Evolutionary conservation across 1,140 invertebrate genomes (phyloP).

Genomic region (Drosophila teissieri): DNA sequence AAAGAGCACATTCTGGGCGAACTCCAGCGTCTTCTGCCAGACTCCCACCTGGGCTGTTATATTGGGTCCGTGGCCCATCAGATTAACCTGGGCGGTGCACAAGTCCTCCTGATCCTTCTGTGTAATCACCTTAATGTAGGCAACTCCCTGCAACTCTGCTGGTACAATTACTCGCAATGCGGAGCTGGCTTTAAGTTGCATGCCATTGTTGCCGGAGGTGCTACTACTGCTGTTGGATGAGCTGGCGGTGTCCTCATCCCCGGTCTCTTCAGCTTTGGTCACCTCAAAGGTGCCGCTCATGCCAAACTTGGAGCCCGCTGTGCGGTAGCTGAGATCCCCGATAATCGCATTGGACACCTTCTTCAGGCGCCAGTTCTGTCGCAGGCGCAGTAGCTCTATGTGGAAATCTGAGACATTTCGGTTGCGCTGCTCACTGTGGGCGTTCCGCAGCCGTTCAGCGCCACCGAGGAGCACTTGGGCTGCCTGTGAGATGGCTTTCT

Average conservation of each 20-base stretch:
- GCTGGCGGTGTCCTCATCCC: constrained; percentile 90
- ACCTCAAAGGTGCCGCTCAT: constrained; percentile 98
- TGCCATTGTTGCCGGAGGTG: constrained; percentile 60
- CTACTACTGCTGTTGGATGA: constrained; percentile 66
- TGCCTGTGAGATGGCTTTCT: constrained; percentile 94
- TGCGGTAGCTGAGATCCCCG: constrained; percentile 97
- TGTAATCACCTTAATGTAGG: constrained; percentile 97
- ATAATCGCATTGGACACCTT: constrained; percentile 98
- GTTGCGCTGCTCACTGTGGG: constrained; percentile 91
- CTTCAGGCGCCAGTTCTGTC: constrained; percentile 97
- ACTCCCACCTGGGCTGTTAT: constrained; percentile 88
- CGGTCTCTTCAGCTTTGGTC: constrained; percentile 95
- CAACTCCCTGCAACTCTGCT: constrained; percentile 96
- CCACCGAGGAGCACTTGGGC: constrained; percentile 92
- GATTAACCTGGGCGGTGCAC: constrained; percentile 90
- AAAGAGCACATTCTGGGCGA: constrained; percentile 98
- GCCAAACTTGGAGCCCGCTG: constrained; percentile 95
- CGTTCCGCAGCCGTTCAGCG: constrained; percentile 93
- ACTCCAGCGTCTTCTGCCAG: constrained; percentile 98
- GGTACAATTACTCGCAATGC: constrained; percentile 96
- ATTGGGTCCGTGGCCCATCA: constrained; percentile 88
- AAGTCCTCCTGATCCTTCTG: constrained; percentile 96
- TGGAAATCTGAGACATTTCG: constrained; percentile 95
- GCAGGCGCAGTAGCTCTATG: constrained; percentile 93
- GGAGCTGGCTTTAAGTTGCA: constrained; percentile 88